Evolutionary conservation across 2,888 invertebrate species (phyloP).

Genomic region (Hoplodrina ambigua): DNA sequence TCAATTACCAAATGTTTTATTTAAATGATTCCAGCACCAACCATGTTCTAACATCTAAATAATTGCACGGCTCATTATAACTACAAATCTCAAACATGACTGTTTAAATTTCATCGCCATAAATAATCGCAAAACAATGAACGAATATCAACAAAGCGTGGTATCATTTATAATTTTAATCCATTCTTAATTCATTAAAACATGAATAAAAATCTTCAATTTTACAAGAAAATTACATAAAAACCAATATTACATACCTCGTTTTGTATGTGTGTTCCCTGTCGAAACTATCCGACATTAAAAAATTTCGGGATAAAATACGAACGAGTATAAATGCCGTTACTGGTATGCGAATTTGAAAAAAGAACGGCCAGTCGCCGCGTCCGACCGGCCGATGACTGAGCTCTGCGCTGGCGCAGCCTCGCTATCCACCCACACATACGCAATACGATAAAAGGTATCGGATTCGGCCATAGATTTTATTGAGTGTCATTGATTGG

Average conservation of each 20-base stretch:
- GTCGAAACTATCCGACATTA: conserved; percentile 29
- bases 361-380: conserved; percentile 77
- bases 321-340: conserved; percentile 37
- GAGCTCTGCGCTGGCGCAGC: conserved; percentile 73
- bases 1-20: not conserved
- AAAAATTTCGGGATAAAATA: conserved; percentile 18
- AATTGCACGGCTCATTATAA: conserved; percentile 12
- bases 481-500: conserved; percentile 68
- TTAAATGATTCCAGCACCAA: not conserved
- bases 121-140: conserved; percentile 28
- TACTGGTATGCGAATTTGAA: conserved; percentile 60
- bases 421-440: conserved; percentile 70
- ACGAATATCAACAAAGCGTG: conserved; percentile 27
- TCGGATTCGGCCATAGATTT: conserved; percentile 73
- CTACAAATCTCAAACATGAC: not conserved
- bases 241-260: conserved; percentile 48
- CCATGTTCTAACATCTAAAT: conserved; percentile 11
- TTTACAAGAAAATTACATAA: not conserved
- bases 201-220: not conserved
- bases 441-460: conserved; percentile 69
- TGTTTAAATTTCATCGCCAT: conserved; percentile 11
- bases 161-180: conserved; percentile 13
- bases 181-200: conserved; percentile 11
- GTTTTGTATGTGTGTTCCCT: conserved; percentile 22
- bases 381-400: conserved; percentile 83